Evolutionary conservation across 2,797 vertebrate species (phyloP).

Genomic region (Agapornis canus): DNA sequence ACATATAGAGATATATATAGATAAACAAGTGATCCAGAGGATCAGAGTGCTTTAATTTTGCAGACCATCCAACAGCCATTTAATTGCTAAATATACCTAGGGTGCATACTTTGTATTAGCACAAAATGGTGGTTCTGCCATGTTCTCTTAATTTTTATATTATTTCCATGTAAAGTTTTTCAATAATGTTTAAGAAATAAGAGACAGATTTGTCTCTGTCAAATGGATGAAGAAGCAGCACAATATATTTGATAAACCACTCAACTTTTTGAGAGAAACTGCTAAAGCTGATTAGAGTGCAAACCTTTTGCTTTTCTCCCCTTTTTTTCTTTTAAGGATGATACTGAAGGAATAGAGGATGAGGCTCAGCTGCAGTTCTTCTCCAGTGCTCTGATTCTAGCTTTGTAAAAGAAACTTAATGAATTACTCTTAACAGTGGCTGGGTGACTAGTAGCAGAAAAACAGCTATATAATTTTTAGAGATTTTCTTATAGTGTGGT

Average conservation of each 20-base stretch:
- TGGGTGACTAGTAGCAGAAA: background rate
- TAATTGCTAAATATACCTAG: background rate
- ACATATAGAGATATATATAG: background rate
- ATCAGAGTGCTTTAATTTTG: background rate
- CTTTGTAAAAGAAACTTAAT: background rate
- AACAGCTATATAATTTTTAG: slow-evolving; percentile 1
- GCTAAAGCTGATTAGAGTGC: background rate
- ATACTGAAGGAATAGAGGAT: background rate
- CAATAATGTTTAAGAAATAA: background rate
- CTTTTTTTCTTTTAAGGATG: background rate
- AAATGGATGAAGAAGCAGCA: background rate
- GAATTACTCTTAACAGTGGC: background rate
- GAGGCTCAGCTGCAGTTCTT: background rate
- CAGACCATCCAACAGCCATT: background rate
- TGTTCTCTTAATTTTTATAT: background rate
- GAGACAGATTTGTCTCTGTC: background rate
- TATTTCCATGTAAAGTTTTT: background rate
- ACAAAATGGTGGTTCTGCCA: background rate
- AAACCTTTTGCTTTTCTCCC: background rate
- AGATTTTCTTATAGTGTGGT: background rate
- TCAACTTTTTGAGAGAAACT: background rate
- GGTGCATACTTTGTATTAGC: background rate
- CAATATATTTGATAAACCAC: background rate
- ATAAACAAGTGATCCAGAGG: background rate
- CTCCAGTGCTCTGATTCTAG: background rate